Percentiles rank a stretch among this genome's conserved stretches.
These are phyloP conservation scores for Druon quercuslanigerum DNA, from an alignment of 1,140 invertebrate genomes.

Conservation along the genomic window DNA sequence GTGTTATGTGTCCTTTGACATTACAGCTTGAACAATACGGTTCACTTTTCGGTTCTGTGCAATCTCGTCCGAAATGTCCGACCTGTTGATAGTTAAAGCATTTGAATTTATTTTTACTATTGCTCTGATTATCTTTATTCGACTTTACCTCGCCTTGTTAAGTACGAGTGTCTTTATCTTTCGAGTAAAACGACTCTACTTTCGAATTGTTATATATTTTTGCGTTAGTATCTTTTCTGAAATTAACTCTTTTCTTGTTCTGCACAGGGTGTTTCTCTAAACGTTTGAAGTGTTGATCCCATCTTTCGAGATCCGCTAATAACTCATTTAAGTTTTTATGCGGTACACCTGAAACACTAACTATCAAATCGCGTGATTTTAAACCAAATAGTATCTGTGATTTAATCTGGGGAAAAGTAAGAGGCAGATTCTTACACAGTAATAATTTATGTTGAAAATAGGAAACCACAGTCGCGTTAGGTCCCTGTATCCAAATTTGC, in stretches of 20 bases:
- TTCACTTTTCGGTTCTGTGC: neutral
- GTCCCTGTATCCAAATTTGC: conserved; percentile 33
- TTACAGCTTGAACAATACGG: conserved; percentile 10
- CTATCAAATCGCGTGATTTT: too few relatives aligned
- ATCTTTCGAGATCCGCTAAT: conserved; percentile 3
- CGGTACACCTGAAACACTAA: neutral
- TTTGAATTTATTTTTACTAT: too few relatives aligned
- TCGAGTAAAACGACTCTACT: neutral
- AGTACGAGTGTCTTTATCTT: neutral
- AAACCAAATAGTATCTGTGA: conserved; percentile 9
- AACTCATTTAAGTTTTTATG: conserved; percentile 16
- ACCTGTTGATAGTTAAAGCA: conserved; percentile 30
- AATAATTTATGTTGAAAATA: conserved; percentile 38
- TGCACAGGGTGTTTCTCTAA: neutral
- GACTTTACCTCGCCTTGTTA: neutral
- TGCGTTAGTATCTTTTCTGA: too few relatives aligned
- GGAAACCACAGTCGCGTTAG: conserved; percentile 18
- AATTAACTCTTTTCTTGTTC: neutral
- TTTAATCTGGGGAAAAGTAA: conserved; percentile 31
- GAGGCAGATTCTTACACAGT: neutral
- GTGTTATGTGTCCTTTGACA: neutral
- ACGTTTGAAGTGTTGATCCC: conserved; percentile 6
- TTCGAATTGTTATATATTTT: neutral
- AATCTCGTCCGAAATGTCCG: conserved; percentile 9
- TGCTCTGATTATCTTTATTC: neutral